These are phyloP conservation scores for Zapornia atra DNA, from an alignment of 2,113 vertebrate species.

Conservation along the genomic window DNA sequence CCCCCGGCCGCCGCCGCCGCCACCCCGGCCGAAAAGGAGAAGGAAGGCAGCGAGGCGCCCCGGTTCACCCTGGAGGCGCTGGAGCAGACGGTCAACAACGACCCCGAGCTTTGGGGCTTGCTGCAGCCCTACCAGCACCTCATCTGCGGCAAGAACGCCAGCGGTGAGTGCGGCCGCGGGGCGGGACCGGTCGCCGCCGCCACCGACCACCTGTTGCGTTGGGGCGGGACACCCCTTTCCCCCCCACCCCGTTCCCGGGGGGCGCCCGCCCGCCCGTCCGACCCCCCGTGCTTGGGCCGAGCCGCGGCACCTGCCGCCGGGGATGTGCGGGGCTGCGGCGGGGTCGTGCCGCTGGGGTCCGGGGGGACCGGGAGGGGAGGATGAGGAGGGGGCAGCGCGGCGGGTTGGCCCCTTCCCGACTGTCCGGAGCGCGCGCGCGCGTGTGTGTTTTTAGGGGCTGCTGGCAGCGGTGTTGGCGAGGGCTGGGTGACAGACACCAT, in stretches of 20 bases:
- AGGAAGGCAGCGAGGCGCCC: conserved; percentile 77
- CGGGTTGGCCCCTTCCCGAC: background rate
- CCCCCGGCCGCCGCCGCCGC: background rate
- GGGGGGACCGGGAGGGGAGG: background rate
- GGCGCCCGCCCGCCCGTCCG: background rate
- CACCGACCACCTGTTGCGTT: background rate
- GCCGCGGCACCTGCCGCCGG: background rate
- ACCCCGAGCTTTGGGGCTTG: conserved; percentile 92
- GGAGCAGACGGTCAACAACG: conserved; percentile 89
- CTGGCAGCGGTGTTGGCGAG: background rate
- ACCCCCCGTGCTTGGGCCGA: background rate
- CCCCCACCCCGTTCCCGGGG: too few species aligned
- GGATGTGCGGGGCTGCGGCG: background rate
- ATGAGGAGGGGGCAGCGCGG: background rate
- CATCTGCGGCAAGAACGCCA: conserved; percentile 92
- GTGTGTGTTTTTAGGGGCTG: background rate
- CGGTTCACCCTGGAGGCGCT: conserved; percentile 88
- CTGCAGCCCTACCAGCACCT: conserved; percentile 91
- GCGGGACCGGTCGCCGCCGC: background rate
- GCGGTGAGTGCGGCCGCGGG: conserved; percentile 82
- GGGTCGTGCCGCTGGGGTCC: background rate
- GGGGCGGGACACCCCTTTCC: background rate
- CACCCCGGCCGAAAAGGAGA: conserved; percentile 39
- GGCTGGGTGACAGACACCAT: background rate
- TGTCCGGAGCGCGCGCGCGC: background rate